These are phyloP conservation scores for Coptodon bakossiorum DNA, from an alignment of 2,113 vertebrate species.

Conservation along the genomic window DNA sequence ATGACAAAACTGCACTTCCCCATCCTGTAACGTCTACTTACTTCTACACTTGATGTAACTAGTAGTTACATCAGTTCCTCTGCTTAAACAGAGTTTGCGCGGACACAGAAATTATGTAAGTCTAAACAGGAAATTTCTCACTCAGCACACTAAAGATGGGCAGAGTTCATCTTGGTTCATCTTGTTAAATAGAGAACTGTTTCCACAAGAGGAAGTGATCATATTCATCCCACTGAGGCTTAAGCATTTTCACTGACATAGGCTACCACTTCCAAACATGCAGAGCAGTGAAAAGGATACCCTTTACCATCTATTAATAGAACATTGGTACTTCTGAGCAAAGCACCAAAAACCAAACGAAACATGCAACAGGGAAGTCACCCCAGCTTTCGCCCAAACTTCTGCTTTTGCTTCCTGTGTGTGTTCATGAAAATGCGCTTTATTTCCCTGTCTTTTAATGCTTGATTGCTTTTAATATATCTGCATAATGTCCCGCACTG, in stretches of 20 bases:
- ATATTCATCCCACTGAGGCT: neutral
- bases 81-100: neutral
- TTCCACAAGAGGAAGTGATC: neutral
- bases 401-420: conserved; percentile 49
- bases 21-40: neutral
- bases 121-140: neutral
- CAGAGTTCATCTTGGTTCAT: neutral
- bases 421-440: neutral
- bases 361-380: conserved; percentile 14
- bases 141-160: neutral
- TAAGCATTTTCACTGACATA: neutral
- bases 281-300: neutral
- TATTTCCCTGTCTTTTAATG: neutral
- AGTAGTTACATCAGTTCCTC: neutral
- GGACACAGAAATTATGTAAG: neutral
- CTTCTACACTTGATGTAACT: neutral
- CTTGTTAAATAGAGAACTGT: neutral
- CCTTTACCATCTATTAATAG: neutral
- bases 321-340: neutral
- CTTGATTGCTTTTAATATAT: neutral
- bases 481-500: neutral
- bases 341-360: neutral
- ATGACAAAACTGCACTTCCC: conserved; percentile 9
- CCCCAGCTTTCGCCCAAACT: neutral
- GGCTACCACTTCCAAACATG: neutral